Evolutionary conservation across 2,888 invertebrate species (phyloP), one percentile per base, ranked within the genome.

Genomic region (Drosophila tanythrix): DNA sequence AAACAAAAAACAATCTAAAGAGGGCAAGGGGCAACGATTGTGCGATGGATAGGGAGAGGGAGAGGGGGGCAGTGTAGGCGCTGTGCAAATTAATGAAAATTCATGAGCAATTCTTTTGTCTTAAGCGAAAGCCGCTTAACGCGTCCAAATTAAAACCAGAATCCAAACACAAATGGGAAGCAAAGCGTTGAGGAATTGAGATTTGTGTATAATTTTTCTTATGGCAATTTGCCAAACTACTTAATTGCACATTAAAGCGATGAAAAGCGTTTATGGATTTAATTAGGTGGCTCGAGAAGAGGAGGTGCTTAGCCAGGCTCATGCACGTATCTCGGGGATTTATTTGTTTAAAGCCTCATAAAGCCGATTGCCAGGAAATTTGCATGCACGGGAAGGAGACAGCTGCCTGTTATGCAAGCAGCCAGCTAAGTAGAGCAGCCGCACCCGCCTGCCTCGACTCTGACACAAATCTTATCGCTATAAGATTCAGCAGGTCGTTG

Each of bases 41-140:
- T 6, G 7, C 6, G 1, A 36, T 7, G 15, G 0, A 4, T 25
- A 13, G 2, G n/a, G 2, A 1, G 15, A 5, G 1, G 13, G 33
- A 1, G 25, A 4, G 11, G 7, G 33, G 27, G 36, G 13, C 1
- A 25, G 38, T 29, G 27, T 46, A 15, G 46, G 52, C 33, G 65
- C 35, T 70, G 56, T 36, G 71, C 58, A 78, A 88, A 85, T 85
- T 85, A 88, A 85, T 88, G 83, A 83, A 88, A 85, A 88, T 85
- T 85, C 86, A 85, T 82, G 83, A 88, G 82, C 80, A 83, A 70
- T 80, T 74, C 79, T 63, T 69, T 69, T 70, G 66, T 65, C 59
- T 68, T 43, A 55, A 46, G 52, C 46, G 43, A 43, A 51, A 46
- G 60, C 21, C 51, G 74, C 74, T 77, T 85, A 85, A 83, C 73